phyloP scores from a whole-genome alignment of 2,113 vertebrate genomes.

The Myocastor coypus region DNA sequence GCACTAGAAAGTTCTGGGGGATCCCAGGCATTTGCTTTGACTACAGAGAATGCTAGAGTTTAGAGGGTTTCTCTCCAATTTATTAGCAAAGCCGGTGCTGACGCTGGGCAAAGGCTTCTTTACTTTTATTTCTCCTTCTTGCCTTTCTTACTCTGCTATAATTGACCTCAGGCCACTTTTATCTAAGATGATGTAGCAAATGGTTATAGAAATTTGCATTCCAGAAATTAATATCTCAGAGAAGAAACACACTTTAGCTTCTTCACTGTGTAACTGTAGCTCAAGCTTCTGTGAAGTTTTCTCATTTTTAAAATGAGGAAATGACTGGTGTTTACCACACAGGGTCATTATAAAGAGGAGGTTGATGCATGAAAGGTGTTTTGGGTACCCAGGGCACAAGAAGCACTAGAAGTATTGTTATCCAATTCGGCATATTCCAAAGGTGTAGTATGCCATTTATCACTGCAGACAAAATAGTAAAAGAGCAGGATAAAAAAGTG shows the following conservation, averaged over 20 bases:
- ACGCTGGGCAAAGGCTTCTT: not conserved
- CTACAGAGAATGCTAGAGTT: not conserved
- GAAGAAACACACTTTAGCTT: not conserved
- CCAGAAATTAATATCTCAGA: not conserved
- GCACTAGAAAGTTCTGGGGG: too few species aligned
- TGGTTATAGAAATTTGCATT: not conserved
- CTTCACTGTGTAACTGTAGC: not conserved
- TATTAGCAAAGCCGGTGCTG: not conserved
- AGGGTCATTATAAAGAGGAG: not conserved
- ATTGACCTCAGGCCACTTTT: not conserved
- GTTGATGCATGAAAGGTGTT: not conserved
- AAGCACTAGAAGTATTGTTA: not conserved
- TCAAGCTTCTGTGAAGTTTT: not conserved
- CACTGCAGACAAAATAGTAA: not conserved
- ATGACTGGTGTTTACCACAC: not conserved
- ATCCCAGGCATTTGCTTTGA: not conserved
- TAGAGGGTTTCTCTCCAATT: not conserved
- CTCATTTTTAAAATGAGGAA: slow-evolving; percentile 17
- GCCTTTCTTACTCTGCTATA: not conserved
- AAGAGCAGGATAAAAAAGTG: not conserved
- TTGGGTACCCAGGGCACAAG: not conserved
- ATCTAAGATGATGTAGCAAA: not conserved
- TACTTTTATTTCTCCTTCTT: not conserved
- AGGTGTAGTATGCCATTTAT: not conserved
- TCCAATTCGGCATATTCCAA: not conserved